Evolutionary conservation across 2,888 invertebrate genomes (phyloP).

Genomic region (Eremobia ochroleuca): DNA sequence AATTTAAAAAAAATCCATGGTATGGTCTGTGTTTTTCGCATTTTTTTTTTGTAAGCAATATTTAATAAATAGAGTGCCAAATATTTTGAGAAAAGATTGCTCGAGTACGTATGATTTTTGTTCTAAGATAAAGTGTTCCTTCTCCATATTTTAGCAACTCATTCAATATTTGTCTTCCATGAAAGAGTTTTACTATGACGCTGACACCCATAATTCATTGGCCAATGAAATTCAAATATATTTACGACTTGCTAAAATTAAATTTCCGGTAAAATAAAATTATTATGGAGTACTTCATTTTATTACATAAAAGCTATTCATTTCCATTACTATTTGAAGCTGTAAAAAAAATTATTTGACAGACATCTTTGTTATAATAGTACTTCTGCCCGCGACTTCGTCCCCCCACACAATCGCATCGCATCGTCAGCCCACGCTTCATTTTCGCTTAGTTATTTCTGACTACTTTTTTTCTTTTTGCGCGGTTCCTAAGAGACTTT

Average conservation of each 20-base stretch:
- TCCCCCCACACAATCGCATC: too few relatives aligned
- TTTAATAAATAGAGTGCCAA: neutral
- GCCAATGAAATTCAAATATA: conserved; percentile 25
- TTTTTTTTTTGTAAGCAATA: neutral
- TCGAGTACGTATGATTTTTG: neutral
- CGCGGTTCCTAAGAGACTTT: too few relatives aligned
- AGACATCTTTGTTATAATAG: neutral
- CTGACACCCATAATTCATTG: neutral
- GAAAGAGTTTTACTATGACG: neutral
- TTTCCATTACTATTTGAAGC: conserved; percentile 8
- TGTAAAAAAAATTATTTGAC: conserved; percentile 12
- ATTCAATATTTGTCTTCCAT: conserved; percentile 8
- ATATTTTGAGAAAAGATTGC: neutral
- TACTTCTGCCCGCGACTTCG: too few relatives aligned
- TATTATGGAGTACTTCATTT: neutral
- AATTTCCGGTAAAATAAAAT: conserved; percentile 23
- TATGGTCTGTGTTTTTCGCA: too few relatives aligned
- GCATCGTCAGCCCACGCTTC: too few relatives aligned
- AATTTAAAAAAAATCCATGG: too few relatives aligned
- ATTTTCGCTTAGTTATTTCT: too few relatives aligned
- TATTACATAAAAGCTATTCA: conserved; percentile 22
- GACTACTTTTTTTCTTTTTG: too few relatives aligned
- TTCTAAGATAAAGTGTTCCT: neutral
- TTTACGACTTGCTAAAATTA: conserved; percentile 40
- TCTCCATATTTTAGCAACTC: neutral